Conservation (phyloP, 2,113 vertebrate species). For the Oncorhynchus kisutch region DNA sequence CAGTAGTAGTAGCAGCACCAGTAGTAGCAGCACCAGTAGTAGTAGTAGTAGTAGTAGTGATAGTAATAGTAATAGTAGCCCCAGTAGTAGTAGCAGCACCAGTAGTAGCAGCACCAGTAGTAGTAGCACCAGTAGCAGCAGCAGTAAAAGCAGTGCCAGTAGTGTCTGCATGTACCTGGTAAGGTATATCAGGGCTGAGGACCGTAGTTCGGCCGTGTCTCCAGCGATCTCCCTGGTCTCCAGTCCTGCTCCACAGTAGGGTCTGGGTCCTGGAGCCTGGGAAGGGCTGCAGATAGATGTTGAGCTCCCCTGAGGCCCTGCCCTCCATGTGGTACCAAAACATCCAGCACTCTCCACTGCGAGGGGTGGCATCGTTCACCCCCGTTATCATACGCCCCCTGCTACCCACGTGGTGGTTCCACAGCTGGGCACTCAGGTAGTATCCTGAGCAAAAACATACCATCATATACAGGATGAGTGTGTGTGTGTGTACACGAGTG, state of each 20-base stretch:
- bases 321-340: constrained; percentile 79
- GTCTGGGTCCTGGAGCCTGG: background rate
- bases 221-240: constrained; percentile 70
- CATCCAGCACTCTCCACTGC: constrained; percentile 67
- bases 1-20: no score
- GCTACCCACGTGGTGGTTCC: constrained; percentile 52
- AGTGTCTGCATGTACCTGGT: constrained; percentile 55
- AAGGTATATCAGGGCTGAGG: constrained; percentile 44
- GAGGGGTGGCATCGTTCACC: constrained; percentile 54
- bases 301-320: constrained; percentile 57
- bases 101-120: no score
- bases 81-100: no score
- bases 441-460: constrained; percentile 58
- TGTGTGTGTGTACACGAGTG: no score
- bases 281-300: constrained; percentile 52
- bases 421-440: constrained; percentile 71
- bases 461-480: background rate
- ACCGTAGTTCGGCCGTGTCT: constrained; percentile 69
- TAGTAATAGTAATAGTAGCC: rapidly evolving
- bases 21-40: no score
- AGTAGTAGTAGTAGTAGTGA: no score
- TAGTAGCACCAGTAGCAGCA: no score
- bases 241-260: constrained; percentile 57
- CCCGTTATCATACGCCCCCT: constrained; percentile 46
- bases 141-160: no score